phyloP scores from a whole-genome alignment of 2,888 invertebrate species.

The Pimpla rufipes region DNA sequence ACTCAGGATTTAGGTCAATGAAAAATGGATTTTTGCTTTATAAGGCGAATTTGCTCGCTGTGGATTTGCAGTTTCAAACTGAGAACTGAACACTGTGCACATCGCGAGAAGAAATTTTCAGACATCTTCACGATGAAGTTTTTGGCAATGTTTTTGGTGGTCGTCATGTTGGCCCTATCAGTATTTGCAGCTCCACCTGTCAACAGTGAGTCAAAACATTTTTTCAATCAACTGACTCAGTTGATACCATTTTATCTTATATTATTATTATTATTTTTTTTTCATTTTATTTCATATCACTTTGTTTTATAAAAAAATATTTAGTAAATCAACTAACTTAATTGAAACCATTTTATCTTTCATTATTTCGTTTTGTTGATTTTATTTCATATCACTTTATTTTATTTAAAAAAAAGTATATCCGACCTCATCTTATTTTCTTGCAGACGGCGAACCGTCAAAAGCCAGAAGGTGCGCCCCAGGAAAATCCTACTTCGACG shows the following conservation, averaged over 20 bases:
- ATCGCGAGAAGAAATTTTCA: not conserved
- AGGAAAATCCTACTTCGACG: not conserved
- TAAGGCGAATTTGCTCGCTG: not conserved
- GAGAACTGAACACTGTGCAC: not conserved
- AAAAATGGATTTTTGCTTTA: not conserved
- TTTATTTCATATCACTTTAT: no score
- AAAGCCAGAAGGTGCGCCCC: not conserved
- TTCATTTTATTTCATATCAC: no score
- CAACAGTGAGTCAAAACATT: not conserved
- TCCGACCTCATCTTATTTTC: not conserved
- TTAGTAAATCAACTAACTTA: no score
- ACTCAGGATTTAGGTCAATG: not conserved
- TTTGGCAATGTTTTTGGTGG: not conserved
- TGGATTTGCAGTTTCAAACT: not conserved
- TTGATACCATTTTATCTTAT: no score
- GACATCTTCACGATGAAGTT: not conserved
- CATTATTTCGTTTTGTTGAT: no score
- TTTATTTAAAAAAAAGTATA: not conserved
- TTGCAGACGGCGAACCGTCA: not conserved
- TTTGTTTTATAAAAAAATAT: no score
- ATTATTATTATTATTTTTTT: no score
- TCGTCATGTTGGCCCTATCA: not conserved
- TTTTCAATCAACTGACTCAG: no score
- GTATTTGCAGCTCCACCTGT: constrained; percentile 1
- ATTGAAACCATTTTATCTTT: no score